Evolutionary conservation across 2,888 invertebrate species (phyloP).

Genomic region (Allacma fusca): DNA sequence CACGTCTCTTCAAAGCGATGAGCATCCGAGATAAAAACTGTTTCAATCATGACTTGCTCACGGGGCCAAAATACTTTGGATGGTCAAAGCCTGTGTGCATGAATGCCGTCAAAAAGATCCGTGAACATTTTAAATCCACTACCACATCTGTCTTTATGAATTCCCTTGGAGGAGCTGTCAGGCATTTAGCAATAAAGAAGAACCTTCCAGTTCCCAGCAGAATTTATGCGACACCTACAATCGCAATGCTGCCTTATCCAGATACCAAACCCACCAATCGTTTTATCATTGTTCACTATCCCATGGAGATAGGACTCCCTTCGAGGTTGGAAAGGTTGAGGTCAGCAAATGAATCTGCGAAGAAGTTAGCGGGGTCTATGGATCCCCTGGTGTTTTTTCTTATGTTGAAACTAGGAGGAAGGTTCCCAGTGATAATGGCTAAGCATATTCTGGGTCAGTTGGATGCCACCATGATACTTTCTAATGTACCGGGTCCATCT

Average conservation of each 20-base stretch:
- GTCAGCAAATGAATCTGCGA: conserved; percentile 49
- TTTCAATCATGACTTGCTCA: conserved; percentile 56
- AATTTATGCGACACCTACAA: conserved; percentile 55
- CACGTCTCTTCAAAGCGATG: conserved; percentile 51
- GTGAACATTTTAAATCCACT: conserved; percentile 53
- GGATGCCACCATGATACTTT: conserved; percentile 57
- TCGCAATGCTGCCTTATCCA: conserved; percentile 58
- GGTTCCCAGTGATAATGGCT: conserved; percentile 51
- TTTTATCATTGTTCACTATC: conserved; percentile 53
- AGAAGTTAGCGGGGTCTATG: conserved; percentile 47
- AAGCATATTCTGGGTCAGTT: conserved; percentile 50
- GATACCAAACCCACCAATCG: conserved; percentile 56
- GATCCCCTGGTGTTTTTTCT: conserved; percentile 55
- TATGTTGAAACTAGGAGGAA: conserved; percentile 54
- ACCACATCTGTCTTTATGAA: conserved; percentile 46
- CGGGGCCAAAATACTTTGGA: conserved; percentile 55
- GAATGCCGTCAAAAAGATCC: conserved; percentile 52
- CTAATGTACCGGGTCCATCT: conserved; percentile 60
- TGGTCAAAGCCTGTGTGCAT: conserved; percentile 55
- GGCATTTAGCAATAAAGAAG: conserved; percentile 55
- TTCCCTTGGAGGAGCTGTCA: conserved; percentile 52
- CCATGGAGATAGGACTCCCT: conserved; percentile 49
- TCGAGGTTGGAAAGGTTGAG: conserved; percentile 53
- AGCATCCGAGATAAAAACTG: conserved; percentile 56
- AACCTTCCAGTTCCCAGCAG: conserved; percentile 49